phyloP scores from a whole-genome alignment of 2,113 vertebrate species.

The Alces alces region DNA sequence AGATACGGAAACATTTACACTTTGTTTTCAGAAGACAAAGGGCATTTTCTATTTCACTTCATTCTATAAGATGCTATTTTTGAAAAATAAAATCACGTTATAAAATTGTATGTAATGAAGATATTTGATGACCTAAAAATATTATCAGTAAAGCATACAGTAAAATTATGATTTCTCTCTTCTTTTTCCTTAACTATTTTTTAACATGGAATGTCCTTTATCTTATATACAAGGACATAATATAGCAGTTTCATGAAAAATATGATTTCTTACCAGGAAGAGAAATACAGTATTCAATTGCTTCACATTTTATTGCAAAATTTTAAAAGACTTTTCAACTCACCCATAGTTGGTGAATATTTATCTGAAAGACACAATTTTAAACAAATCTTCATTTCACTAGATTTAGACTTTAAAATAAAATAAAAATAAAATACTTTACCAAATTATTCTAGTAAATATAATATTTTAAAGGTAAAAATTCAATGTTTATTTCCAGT shows the following conservation, averaged over 20 bases:
- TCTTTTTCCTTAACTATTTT: neutral
- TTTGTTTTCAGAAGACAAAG: neutral
- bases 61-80: neutral
- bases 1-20: neutral
- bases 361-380: conserved; percentile 48
- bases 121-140: neutral
- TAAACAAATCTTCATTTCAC: neutral
- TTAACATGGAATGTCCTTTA: neutral
- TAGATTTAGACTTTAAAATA: neutral
- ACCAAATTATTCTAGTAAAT: neutral
- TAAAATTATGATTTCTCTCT: neutral
- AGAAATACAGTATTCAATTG: neutral
- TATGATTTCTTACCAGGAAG: neutral
- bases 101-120: neutral
- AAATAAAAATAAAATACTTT: neutral
- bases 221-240: neutral
- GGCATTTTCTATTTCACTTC: neutral
- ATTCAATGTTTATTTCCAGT: neutral
- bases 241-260: neutral
- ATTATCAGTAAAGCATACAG: neutral
- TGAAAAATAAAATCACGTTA: neutral
- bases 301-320: neutral
- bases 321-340: neutral
- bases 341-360: neutral
- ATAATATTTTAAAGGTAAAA: neutral